Conservation (phyloP, 2,113 vertebrate genomes). For the Brachyistius frenatus region DNA sequence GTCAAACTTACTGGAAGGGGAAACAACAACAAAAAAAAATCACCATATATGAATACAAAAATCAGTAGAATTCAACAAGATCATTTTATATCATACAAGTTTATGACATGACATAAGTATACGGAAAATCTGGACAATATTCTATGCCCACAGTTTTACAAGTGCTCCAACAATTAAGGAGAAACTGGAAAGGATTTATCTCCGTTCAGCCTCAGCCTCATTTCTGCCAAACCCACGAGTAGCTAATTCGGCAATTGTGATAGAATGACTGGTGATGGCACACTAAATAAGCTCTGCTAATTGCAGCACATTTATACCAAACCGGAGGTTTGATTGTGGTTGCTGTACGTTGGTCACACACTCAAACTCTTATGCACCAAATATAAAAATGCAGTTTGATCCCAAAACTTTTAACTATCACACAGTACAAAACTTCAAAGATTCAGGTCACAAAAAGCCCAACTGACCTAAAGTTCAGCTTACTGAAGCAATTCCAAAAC, state of each 20-base stretch:
- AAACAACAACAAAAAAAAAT: not conserved
- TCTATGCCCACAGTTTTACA: not conserved
- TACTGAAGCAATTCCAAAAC: constrained; percentile 21
- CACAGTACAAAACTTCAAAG: constrained; percentile 14
- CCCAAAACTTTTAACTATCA: not conserved
- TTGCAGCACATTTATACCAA: not conserved
- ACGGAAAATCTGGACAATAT: not conserved
- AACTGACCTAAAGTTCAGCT: constrained; percentile 17
- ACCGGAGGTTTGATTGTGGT: not conserved
- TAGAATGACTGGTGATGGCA: not conserved
- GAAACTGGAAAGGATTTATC: not conserved
- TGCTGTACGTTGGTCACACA: not conserved
- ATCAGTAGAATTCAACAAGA: not conserved
- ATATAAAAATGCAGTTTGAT: not conserved
- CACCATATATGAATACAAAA: not conserved
- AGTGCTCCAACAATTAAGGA: not conserved
- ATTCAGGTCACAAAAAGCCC: constrained; percentile 13
- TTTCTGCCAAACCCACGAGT: not conserved
- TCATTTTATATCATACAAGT: not conserved
- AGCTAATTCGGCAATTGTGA: constrained; percentile 4
- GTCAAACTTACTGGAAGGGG: not conserved
- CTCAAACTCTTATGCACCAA: not conserved
- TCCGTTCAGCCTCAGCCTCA: not conserved
- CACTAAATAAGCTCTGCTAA: not conserved
- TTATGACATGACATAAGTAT: not conserved